Evolutionary conservation across 2,888 invertebrate genomes (phyloP), one percentile per base, ranked within the genome.

Genomic region (Phorcus lineatus): DNA sequence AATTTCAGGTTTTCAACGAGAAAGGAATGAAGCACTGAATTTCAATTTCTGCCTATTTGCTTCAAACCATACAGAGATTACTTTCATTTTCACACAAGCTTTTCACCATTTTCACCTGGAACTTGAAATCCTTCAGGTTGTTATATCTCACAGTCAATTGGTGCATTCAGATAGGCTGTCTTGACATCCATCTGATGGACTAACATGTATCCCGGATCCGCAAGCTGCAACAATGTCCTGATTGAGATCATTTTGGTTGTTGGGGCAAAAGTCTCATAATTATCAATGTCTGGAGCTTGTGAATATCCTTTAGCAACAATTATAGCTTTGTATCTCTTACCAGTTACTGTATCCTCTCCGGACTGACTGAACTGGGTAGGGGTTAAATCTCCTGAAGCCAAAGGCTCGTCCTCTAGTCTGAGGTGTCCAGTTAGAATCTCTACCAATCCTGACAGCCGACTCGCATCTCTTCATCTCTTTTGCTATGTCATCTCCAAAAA

Each of bases 101-200:
- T 55, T 19, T 55, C 55, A 55, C 55, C 55, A 55, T 17, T 55
- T 19, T 55, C 4, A n/a, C n/a, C n/a, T 19, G 17, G 17, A n/a
- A 55, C 55, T 55, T 55, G n/a, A 55, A 55, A 55, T n/a, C 55
- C 55, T 55, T 55, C 55, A 17, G 55, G 55, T 55, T 55, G 55
- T 19, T 55, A 55, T 55, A 55, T 55, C 55, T 55, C 55, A 55
- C 55, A 55, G 55, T 55, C 55, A n/a, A 55, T 19, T 77, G 62
- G 77, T 4, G 77, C 77, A 28, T 80, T 55, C 36, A 36, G 36
- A 36, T 36, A 36, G 36, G 36, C 36, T 36, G 36, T 36, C 36
- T 36, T 36, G 36, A 77, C 77, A 66, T 77, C 70, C 77, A 80
- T 80, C 53, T 81, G 78, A n/a, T 81, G 78, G 13, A 74, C 24